Conservation (phyloP, 2,113 vertebrate genomes). For the Dermatemys mawii region DNA sequence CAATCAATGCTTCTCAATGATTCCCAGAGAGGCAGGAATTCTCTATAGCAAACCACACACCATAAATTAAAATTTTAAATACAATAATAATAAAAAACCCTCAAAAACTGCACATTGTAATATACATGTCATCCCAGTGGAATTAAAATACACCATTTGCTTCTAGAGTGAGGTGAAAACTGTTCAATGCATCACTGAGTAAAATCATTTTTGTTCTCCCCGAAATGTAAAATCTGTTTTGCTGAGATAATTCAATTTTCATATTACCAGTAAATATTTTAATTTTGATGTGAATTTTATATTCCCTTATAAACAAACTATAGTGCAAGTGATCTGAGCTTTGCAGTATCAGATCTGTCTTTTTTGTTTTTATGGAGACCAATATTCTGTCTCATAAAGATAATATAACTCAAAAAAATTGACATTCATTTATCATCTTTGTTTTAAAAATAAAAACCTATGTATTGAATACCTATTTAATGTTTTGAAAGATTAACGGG, state of each 20-base stretch:
- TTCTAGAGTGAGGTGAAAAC: conserved; percentile 13
- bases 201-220: conserved; percentile 41
- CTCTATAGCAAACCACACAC: neutral
- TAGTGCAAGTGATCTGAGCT: fast-evolving
- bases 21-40: neutral
- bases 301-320: neutral
- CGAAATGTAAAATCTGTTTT: conserved; percentile 37
- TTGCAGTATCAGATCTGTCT: fast-evolving
- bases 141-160: neutral
- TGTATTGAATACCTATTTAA: neutral
- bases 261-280: conserved; percentile 17
- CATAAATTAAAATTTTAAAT: neutral
- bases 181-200: neutral
- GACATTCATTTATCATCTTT: neutral
- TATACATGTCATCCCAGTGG: fast-evolving
- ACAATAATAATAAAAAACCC: fast-evolving
- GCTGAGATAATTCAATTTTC: neutral
- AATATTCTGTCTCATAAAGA: neutral
- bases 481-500: neutral
- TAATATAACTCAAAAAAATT: neutral
- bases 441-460: neutral
- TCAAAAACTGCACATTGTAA: neutral
- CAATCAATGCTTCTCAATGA: neutral
- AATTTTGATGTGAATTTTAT: neutral
- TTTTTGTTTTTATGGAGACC: neutral